Evolutionary conservation across 1,140 invertebrate genomes (phyloP), one percentile per base, ranked within the genome.

Genomic region (Drosophila tristis): DNA sequence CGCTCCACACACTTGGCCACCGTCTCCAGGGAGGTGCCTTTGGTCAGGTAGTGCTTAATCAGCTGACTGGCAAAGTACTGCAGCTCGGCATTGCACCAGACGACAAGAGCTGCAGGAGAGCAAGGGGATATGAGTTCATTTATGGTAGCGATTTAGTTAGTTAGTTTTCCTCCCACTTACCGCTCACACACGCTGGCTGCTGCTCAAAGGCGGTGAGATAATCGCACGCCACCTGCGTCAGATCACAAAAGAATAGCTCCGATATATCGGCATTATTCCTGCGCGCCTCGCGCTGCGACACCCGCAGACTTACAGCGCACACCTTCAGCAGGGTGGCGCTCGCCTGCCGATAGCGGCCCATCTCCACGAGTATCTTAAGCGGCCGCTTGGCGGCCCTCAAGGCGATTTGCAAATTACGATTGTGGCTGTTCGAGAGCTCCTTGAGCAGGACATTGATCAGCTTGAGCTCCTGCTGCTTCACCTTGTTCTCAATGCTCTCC

Each of bases 381-480:
- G 97, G 96, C 72, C 96, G 94, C 50, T 97, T 93, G 2, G 97
- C 96, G 13, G 97, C 97, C 80, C 97, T 93, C 13, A 99, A 94
- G 0, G 98, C 98, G n/a, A 98, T 98, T 92, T 99, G 96, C 0
- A 99, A 93, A 57, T 97, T 98, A 91, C 97, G 96, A 78, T 97
- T 96, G 16, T 96, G 96, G 54, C 95, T 96, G 0, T 96, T 96
- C 92, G 98, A 96, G 35, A 99, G 92, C 92, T 99, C 98, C 71
- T 96, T 96, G 29, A 97, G 95, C 5, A 99, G 92, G 47, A 98
- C 96, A 76, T 97, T 96, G 6, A 97, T 97, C 47, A 99, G 92
- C 29, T 94, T 94, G 79, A 95, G 95, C 20, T 96, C 95, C 89
- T 97, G 94, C 53, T 95, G 94, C 68, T 97, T 96, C 47, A 97